phyloP scores from a whole-genome alignment of 1,140 invertebrate genomes.

The Helicoverpa armigera region DNA sequence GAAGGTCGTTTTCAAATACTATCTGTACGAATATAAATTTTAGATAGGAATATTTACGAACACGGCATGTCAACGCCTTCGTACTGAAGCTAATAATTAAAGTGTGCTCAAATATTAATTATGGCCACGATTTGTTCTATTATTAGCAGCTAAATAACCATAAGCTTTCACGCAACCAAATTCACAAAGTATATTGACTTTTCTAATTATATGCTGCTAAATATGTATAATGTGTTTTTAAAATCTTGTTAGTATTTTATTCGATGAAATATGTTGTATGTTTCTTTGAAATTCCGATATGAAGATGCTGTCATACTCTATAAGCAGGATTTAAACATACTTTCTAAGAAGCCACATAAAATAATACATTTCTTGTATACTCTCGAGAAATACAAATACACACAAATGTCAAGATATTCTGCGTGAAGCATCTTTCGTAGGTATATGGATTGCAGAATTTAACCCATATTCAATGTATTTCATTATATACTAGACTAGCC shows the following conservation, averaged over 20 bases:
- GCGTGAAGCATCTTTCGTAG: too few species aligned
- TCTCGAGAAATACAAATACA: too few species aligned
- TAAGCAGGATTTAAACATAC: too few species aligned
- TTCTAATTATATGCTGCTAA: slow-evolving; percentile 37
- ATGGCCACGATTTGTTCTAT: slow-evolving; percentile 34
- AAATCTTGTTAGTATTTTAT: background rate
- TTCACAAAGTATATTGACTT: slow-evolving; percentile 32
- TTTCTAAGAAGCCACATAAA: too few species aligned
- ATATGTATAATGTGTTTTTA: background rate
- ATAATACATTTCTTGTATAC: too few species aligned
- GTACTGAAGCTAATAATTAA: slow-evolving; percentile 38
- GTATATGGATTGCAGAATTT: too few species aligned
- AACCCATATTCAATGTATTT: too few species aligned
- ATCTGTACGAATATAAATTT: slow-evolving; percentile 42
- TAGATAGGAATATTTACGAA: slow-evolving; percentile 48
- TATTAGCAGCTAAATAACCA: slow-evolving; percentile 31
- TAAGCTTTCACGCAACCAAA: background rate
- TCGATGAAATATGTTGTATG: background rate
- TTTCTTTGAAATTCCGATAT: background rate
- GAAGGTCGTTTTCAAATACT: slow-evolving; percentile 41
- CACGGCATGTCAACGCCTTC: slow-evolving; percentile 44
- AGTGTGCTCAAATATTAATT: slow-evolving; percentile 51
- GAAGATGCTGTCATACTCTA: too few species aligned
- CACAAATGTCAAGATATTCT: too few species aligned
- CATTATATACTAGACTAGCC: too few species aligned